Base-by-base conservation (phyloP, 2,888 invertebrate species). In the Pterostichus madidus region DNA sequence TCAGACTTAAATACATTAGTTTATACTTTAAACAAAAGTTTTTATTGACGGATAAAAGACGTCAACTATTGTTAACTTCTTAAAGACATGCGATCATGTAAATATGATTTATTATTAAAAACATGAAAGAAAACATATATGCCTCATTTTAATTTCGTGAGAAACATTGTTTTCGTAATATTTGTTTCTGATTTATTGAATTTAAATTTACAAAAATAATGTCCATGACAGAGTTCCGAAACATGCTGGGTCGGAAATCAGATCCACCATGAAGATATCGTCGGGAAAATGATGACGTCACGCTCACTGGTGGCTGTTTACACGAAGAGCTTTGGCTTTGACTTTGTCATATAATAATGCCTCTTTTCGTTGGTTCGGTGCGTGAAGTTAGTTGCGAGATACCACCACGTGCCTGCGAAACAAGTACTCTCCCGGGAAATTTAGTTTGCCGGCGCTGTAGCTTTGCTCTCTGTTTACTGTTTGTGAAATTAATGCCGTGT, bases 361-460 rank as follows among this genome's bases (percentile, higher is more conserved):
- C 64, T 64, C 13, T 32, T 64, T 64, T 64, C 64, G 64, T n/a
- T n/a, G n/a, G n/a, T 64, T 64, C 13, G 35, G n/a, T 35, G 11
- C n/a, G 64, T 61, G 61, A 61, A 61, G 61, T 61, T 61, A 17
- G 56, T 56, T 24, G 56, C 24, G 56, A 59, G 59, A 59, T 59
- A 59, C 24, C 32, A 35, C 35, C 32, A 35, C 35, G 64, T n/a
- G 64, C 31, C 59, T 64, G 64, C 32, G 13, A 64, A 64, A 64
- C 64, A 64, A 64, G 64, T 64, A 35, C 64, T 13, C 64, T 64
- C 64, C 35, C 64, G 64, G 64, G 64, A 64, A 64, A 64, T 64
- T 64, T 64, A 64, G 64, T 64, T 64, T 64, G 35, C 64, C 64
- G 13, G 13, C 35, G 32, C 35, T 35, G 64, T 64, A 64, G 35